Evolutionary conservation across 53 echinoderm and acorn worm species (phyloP).

Genomic region (Crossaster papposus): DNA sequence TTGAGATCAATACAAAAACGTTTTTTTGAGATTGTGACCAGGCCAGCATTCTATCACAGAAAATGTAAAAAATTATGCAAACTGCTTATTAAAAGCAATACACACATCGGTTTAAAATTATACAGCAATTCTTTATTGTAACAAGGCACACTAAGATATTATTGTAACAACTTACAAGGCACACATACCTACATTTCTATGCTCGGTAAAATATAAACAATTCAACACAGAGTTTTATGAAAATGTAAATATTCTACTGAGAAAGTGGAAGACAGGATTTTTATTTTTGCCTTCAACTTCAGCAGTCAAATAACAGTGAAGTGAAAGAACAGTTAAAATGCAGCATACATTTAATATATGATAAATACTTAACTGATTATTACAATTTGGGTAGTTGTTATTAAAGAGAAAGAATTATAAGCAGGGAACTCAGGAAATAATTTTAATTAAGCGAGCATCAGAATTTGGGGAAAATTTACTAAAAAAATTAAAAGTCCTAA

Average conservation of each 20-base stretch:
- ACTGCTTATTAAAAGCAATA: too few species aligned
- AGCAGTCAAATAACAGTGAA: slow-evolving; percentile 21
- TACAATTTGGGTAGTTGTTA: neutral
- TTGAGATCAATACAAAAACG: too few species aligned
- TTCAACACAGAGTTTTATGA: neutral
- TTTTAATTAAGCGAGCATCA: neutral
- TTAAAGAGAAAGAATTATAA: neutral
- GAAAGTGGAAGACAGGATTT: slow-evolving; percentile 49
- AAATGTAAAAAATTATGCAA: too few species aligned
- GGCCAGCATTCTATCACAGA: too few species aligned
- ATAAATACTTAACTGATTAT: slow-evolving; percentile 6
- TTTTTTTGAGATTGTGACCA: too few species aligned
- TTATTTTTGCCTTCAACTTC: slow-evolving; percentile 30
- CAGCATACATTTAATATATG: neutral
- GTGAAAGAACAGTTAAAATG: neutral
- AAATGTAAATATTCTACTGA: neutral
- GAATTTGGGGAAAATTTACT: neutral
- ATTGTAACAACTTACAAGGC: neutral
- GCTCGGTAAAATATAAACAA: neutral
- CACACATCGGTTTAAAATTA: too few species aligned
- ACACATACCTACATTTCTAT: neutral
- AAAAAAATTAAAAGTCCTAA: neutral
- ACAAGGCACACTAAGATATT: neutral
- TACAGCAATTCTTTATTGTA: neutral
- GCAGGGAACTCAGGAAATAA: neutral